phyloP scores from a whole-genome alignment of 2,113 vertebrate genomes.

The Charadrius vociferus region DNA sequence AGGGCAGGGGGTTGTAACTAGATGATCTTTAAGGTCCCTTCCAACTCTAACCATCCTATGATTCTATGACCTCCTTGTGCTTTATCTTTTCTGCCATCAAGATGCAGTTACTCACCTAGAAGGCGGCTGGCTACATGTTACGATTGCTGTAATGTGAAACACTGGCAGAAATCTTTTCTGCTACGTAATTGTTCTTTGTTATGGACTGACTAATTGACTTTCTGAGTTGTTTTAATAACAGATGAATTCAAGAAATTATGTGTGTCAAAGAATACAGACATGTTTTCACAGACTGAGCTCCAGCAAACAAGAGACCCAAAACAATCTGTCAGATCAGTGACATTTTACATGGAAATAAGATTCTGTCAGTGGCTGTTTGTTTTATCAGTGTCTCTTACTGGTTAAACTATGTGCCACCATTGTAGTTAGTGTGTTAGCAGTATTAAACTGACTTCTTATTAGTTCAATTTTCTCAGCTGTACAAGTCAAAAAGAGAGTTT shows the following conservation, averaged over 20 bases:
- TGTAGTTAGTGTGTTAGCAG: neutral
- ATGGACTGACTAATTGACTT: neutral
- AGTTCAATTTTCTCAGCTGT: neutral
- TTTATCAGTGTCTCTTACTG: neutral
- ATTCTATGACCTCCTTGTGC: neutral
- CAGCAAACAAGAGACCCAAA: neutral
- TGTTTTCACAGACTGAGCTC: neutral
- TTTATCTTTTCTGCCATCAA: neutral
- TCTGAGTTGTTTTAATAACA: neutral
- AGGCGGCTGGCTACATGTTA: neutral
- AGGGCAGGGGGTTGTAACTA: too few species aligned
- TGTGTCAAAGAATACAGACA: neutral
- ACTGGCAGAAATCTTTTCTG: neutral
- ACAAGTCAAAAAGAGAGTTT: neutral
- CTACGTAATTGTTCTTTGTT: neutral
- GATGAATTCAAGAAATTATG: neutral
- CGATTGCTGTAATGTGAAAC: neutral
- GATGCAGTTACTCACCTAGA: neutral
- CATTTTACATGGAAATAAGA: neutral
- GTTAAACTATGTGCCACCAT: neutral
- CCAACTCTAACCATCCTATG: too few species aligned
- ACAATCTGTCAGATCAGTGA: neutral
- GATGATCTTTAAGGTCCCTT: too few species aligned
- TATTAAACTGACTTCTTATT: neutral
- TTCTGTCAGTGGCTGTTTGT: neutral